Evolutionary conservation across 2,797 vertebrate species (phyloP), one percentile per base, ranked within the genome.

Genomic region (Buceros bicornis): DNA sequence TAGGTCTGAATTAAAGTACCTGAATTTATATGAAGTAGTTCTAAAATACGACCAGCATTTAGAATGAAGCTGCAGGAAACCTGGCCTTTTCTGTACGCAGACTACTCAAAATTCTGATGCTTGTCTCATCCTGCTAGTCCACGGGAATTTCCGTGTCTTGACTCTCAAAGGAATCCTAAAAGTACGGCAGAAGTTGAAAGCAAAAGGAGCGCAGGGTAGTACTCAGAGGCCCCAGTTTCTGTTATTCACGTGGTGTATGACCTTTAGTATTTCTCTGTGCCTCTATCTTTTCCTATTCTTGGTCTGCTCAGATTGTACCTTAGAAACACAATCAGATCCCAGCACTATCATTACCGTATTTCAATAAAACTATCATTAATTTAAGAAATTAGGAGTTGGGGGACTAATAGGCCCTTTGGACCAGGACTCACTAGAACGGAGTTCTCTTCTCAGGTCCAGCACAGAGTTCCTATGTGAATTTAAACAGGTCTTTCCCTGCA

Each of bases 101-200:
- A 13, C 20, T 40, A 31, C 40, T 48, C 35, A 33, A 56, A 40
- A 45, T 29, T 18, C 56, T 73, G 61, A 7, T 7, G 20, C 19
- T 72, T 18, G 13, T 60, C 51, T 87, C 14, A 3, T 21, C 76
- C 48, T 16, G 40, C 51, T 77, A 65, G 16, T 76, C 66, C 81
- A 64, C 70, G 70, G 35, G 64, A 96, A 21, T 87, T 96, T 73
- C 48, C 51, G 45, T 24, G 29, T 37, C 43, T 66, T n/a, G 74
- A 66, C 71, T 92, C 77, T 95, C 90, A 76, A 85, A 94, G 54
- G 67, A 89, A 62, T 77, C 60, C 91, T 93, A 84, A 76, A 90
- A 93, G 45, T n/a, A 26, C 37, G 72, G n/a, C 65, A 84, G 79
- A 94, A 79, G 13, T 26, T 90, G 35, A 22, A 70, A 58, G 37